Evolutionary conservation across 2,888 invertebrate species (phyloP).

Genomic region (Notocelia uddmanniana): DNA sequence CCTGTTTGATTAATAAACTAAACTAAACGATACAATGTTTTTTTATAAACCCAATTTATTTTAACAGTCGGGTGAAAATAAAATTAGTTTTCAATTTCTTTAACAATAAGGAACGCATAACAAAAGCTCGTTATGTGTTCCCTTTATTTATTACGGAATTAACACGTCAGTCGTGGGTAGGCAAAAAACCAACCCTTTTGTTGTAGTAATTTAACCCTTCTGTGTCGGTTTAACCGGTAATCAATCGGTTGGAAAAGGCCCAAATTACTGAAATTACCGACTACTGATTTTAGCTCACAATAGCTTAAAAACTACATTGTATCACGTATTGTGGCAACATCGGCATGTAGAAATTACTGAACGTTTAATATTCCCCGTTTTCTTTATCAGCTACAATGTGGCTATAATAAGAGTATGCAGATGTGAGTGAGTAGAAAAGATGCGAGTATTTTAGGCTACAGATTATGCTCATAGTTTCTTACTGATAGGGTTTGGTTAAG

Average conservation of each 20-base stretch:
- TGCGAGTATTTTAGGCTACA: background rate
- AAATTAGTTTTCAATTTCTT: conserved; percentile 43
- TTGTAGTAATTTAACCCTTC: conserved; percentile 66
- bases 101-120: conserved; percentile 42
- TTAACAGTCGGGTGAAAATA: conserved; percentile 43
- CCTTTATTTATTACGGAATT: conserved; percentile 73
- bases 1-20: conserved; percentile 6
- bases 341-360: conserved; percentile 1
- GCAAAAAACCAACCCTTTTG: conserved; percentile 71
- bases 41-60: conserved; percentile 35
- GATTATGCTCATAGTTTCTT: background rate
- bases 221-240: conserved; percentile 65
- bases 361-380: background rate
- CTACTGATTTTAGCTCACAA: conserved; percentile 54
- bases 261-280: conserved; percentile 63
- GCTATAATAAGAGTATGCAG: background rate
- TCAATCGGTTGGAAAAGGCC: conserved; percentile 68
- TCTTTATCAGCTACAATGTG: background rate
- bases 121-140: conserved; percentile 50
- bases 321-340: conserved; percentile 17
- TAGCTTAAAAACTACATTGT: conserved; percentile 24
- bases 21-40: background rate
- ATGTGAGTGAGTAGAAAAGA: no score
- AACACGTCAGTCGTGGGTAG: conserved; percentile 75
- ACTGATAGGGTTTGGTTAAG: background rate